Conservation (phyloP, 2,888 invertebrate genomes). For the Cordilura impudica region DNA sequence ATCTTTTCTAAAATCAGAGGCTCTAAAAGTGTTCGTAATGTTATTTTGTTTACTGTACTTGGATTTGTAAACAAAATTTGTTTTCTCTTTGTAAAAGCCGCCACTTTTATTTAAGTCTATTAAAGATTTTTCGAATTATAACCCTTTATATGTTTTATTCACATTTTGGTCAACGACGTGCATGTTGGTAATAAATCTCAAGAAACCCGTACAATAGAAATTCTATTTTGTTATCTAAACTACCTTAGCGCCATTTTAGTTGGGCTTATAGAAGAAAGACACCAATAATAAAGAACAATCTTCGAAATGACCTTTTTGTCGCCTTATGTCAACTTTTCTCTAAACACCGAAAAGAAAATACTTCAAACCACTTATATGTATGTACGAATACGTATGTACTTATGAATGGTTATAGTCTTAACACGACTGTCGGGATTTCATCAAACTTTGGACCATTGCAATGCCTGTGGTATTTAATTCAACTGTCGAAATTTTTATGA, state of each 20-base stretch:
- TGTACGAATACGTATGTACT: conserved; percentile 23
- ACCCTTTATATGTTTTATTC: conserved; percentile 13
- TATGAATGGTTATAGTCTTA: conserved; percentile 21
- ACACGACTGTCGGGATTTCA: conserved; percentile 29
- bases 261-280: not conserved
- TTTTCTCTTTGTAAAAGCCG: conserved; percentile 1
- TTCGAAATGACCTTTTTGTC: conserved; percentile 46
- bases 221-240: conserved; percentile 35
- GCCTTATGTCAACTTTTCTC: conserved; percentile 36
- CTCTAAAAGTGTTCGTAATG: too few relatives aligned
- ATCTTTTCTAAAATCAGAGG: too few relatives aligned
- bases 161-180: conserved; percentile 6
- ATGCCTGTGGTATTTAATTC: conserved; percentile 46
- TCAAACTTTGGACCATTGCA: conserved; percentile 28
- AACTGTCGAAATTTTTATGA: conserved; percentile 42
- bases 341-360: conserved; percentile 21
- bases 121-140: not conserved
- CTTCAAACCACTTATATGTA: conserved; percentile 19
- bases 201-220: conserved; percentile 23
- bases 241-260: conserved; percentile 47
- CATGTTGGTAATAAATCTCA: conserved; percentile 38
- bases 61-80: conserved; percentile 24
- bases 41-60: not conserved
- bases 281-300: not conserved
- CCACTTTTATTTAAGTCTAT: not conserved